Evolutionary conservation across 2,888 invertebrate genomes (phyloP).

Genomic region (Rhogogaster chlorosoma): DNA sequence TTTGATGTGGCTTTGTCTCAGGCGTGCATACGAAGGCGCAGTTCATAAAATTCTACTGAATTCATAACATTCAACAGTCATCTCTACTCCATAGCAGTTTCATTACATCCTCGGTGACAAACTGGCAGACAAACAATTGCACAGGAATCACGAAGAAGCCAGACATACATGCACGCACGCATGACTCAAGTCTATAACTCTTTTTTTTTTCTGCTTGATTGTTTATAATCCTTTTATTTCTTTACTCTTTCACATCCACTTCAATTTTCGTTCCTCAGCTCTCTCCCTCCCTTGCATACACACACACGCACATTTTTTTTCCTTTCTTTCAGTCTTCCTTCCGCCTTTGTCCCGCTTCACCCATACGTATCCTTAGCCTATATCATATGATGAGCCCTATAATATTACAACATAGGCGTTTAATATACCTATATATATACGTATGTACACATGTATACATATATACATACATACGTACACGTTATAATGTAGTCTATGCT

Average conservation of each 20-base stretch:
- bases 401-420: conserved; percentile 69
- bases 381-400: conserved; percentile 68
- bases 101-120: conserved; percentile 64
- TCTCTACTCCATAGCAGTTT: conserved; percentile 32
- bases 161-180: conserved; percentile 53
- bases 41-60: conserved; percentile 64
- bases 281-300: conserved; percentile 52
- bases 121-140: conserved; percentile 75
- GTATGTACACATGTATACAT: conserved; percentile 54
- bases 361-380: conserved; percentile 56
- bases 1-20: conserved; percentile 56
- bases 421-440: conserved; percentile 56
- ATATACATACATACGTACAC: conserved; percentile 55
- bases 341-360: conserved; percentile 43
- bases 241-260: neutral
- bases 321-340: conserved; percentile 44
- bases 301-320: conserved; percentile 47
- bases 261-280: conserved; percentile 55
- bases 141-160: conserved; percentile 67
- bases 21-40: conserved; percentile 68
- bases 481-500: conserved; percentile 72
- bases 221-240: no score
- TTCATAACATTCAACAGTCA: conserved; percentile 63
- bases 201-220: conserved; percentile 53
- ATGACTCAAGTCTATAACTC: conserved; percentile 62